Conservation (phyloP, 1,140 invertebrate species). For the Hypsibius dujardini region DNA sequence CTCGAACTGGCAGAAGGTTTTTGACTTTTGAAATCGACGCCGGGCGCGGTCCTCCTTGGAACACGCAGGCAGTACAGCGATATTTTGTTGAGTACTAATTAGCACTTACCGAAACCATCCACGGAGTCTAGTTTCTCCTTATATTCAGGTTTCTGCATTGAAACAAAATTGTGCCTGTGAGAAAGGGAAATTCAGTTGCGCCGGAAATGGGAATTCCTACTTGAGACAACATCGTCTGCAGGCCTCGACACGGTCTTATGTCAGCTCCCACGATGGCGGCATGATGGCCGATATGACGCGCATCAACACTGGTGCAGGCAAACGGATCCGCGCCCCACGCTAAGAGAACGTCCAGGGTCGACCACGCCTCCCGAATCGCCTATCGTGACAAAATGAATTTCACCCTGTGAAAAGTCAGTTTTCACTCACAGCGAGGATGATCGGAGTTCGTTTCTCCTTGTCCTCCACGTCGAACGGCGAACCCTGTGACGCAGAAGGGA, state of each 20-base stretch:
- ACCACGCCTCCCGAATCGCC: slow-evolving; percentile 9
- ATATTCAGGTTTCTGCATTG: not conserved
- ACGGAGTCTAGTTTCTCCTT: not conserved
- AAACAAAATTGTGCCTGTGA: not conserved
- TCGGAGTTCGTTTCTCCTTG: no score
- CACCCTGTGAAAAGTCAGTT: no score
- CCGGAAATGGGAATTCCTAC: not conserved
- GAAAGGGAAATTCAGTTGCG: not conserved
- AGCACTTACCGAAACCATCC: not conserved
- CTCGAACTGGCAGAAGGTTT: no score
- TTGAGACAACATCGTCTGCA: not conserved
- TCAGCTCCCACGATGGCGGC: slow-evolving; percentile 8
- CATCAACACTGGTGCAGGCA: not conserved
- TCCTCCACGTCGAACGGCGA: no score
- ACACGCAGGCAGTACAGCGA: no score
- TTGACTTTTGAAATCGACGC: no score
- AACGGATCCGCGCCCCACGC: not conserved
- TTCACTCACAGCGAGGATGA: no score
- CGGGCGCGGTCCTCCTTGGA: no score
- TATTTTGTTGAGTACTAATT: no score
- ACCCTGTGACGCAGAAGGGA: no score
- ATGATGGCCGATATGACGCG: not conserved
- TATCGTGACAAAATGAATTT: not conserved
- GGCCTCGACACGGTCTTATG: not conserved
- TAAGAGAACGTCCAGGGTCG: not conserved